These are phyloP conservation scores for Xestia xanthographa DNA, from an alignment of 2,888 invertebrate species.

Conservation along the genomic window DNA sequence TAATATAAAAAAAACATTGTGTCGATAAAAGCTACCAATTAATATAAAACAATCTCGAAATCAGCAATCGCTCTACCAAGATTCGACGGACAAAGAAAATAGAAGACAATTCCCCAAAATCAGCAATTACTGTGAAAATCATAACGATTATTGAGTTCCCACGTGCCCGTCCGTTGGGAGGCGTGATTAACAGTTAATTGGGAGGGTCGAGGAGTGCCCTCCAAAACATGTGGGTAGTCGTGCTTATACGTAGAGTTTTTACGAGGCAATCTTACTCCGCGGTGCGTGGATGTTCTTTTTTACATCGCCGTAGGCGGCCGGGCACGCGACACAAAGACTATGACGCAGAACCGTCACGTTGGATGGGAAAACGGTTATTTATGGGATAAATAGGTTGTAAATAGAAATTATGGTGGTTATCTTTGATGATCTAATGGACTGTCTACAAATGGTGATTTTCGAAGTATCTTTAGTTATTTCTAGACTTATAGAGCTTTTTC, in stretches of 20 bases:
- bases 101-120: slow-evolving; percentile 35
- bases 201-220: slow-evolving; percentile 70
- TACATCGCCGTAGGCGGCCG: slow-evolving; percentile 80
- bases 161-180: slow-evolving; percentile 65
- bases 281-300: slow-evolving; percentile 84
- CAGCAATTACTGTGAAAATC: slow-evolving; percentile 60
- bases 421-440: background rate
- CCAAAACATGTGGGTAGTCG: slow-evolving; percentile 61
- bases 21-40: background rate
- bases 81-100: slow-evolving; percentile 11
- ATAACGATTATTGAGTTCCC: slow-evolving; percentile 66
- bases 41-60: background rate
- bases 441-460: background rate
- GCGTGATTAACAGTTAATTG: slow-evolving; percentile 78
- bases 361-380: background rate
- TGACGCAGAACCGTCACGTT: slow-evolving; percentile 60
- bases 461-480: background rate
- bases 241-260: slow-evolving; percentile 78
- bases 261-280: slow-evolving; percentile 86
- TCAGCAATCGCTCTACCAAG: slow-evolving; percentile 1
- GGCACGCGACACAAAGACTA: slow-evolving; percentile 75
- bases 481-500: background rate
- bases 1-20: background rate
- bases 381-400: background rate
- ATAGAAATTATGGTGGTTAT: background rate